Evolutionary conservation across 2,113 vertebrate species (phyloP), one percentile per base, ranked within the genome.

Genomic region (Axis porcinus): DNA sequence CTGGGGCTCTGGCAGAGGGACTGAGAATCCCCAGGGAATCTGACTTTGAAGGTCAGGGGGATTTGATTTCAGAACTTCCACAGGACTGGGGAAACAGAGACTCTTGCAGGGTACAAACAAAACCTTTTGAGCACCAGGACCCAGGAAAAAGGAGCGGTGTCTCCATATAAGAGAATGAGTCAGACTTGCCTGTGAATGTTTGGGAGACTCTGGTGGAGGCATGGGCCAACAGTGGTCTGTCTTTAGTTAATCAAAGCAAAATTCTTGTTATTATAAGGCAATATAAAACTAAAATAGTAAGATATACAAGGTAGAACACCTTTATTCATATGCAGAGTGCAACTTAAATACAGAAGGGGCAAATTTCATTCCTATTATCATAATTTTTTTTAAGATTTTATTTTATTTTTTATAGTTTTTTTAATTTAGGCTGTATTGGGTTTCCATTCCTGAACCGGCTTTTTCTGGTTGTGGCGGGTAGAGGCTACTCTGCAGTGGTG

Each of bases 231-330:
- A 70, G 2, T 70, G 19, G 67, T 36, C n/a, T 70, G 4, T 33
- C 45, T 52, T 23, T 17, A 92, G 4, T 92, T 62, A 89, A 33
- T 84, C 45, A 85, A 91, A 92, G 25, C 9, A 89, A 79, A 97
- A 62, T 84, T 92, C 5, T 62, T 81, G 14, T 16, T 85, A 36
- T 84, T 15, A 57, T 17, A 94, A 70, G n/a, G 27, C 19, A 60
- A 57, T 76, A 70, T 82, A 76, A 83, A 96, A 87, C 40, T 84
- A 86, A 28, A 54, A 78, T 27, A 54, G 45, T 27, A 52, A 89
- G 21, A 86, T 82, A 89, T 25, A 88, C 8, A 92, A 33, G 15
- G 3, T 70, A 89, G 17, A 19, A 43, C n/a, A 79, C 17, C 2
- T 3, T 62, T 28, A 87, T 93, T 96, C 43, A 60, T 16, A 84